A percentile compares a stretch with the other conserved stretches of the same genome.
Conservation (phyloP, 2,888 invertebrate genomes). For the Uropetala carovei region DNA sequence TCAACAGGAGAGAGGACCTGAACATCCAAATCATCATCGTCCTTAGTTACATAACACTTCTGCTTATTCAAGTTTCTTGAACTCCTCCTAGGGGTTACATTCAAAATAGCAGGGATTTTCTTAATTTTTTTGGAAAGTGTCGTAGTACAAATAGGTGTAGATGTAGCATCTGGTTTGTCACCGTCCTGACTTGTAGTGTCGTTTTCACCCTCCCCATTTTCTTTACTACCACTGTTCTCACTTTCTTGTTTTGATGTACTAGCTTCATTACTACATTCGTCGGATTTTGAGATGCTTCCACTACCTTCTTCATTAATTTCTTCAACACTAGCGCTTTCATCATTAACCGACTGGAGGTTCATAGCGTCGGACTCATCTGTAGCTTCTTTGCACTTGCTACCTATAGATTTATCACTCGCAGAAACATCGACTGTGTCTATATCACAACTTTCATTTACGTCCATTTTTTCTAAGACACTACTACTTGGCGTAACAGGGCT, state of each 20-base stretch:
- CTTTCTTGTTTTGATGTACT: conserved; percentile 67
- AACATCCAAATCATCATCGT: conserved; percentile 79
- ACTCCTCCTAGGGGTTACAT: conserved; percentile 77
- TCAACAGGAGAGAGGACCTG: conserved; percentile 81
- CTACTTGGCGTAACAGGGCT: conserved; percentile 20
- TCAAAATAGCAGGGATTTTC: conserved; percentile 69
- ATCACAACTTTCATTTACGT: conserved; percentile 69
- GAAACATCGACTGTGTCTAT: conserved; percentile 69
- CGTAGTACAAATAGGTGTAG: conserved; percentile 34
- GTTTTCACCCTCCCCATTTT: conserved; percentile 67
- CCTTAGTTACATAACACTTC: conserved; percentile 73
- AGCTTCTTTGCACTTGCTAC: conserved; percentile 69
- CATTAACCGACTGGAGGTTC: not conserved
- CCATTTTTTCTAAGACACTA: conserved; percentile 58
- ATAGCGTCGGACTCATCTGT: conserved; percentile 70
- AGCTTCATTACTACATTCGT: conserved; percentile 70
- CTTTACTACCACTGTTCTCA: conserved; percentile 67
- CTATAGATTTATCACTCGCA: conserved; percentile 69
- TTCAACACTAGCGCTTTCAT: conserved; percentile 70
- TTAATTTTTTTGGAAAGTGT: conserved; percentile 30
- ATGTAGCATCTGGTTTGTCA: conserved; percentile 42
- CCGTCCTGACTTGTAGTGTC: conserved; percentile 69
- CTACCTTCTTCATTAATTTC: conserved; percentile 71
- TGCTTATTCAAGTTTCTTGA: conserved; percentile 80
- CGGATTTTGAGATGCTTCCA: conserved; percentile 65